phyloP scores from a whole-genome alignment of 2,113 vertebrate genomes.

The Saimiri boliviensis region DNA sequence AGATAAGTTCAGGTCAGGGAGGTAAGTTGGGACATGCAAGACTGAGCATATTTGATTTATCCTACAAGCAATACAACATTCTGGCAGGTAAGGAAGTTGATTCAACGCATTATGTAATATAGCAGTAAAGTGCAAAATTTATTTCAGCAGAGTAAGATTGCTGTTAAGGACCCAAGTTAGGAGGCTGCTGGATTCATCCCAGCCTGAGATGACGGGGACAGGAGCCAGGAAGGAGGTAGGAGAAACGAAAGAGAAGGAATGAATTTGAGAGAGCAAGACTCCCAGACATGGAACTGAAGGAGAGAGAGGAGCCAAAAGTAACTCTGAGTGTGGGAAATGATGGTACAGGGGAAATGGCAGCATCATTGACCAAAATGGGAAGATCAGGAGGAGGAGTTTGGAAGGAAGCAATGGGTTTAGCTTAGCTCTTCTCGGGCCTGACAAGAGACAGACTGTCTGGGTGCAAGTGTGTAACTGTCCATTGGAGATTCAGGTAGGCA shows the following conservation, averaged over 20 bases:
- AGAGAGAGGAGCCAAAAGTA: not conserved
- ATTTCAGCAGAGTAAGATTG: not conserved
- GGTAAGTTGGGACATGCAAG: not conserved
- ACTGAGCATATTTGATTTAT: not conserved
- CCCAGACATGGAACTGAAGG: not conserved
- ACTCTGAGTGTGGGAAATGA: not conserved
- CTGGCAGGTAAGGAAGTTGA: not conserved
- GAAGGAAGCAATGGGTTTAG: not conserved
- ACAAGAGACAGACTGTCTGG: not conserved
- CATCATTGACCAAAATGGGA: not conserved
- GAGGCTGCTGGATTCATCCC: not conserved
- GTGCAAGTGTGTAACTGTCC: not conserved
- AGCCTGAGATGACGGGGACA: not conserved
- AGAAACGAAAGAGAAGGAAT: not conserved
- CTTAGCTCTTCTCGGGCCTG: constrained; percentile 2
- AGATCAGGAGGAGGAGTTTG: not conserved
- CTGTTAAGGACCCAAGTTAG: not conserved
- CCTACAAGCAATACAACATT: not conserved
- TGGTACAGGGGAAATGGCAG: not conserved
- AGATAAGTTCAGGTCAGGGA: not conserved
- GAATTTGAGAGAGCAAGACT: not conserved
- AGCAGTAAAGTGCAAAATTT: not conserved
- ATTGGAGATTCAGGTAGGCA: not conserved
- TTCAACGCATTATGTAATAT: not conserved
- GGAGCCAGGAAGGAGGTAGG: not conserved